Evolutionary conservation across 2,888 invertebrate genomes (phyloP), one percentile per base, ranked within the genome.

Genomic region (Brachyopa scutellaris): DNA sequence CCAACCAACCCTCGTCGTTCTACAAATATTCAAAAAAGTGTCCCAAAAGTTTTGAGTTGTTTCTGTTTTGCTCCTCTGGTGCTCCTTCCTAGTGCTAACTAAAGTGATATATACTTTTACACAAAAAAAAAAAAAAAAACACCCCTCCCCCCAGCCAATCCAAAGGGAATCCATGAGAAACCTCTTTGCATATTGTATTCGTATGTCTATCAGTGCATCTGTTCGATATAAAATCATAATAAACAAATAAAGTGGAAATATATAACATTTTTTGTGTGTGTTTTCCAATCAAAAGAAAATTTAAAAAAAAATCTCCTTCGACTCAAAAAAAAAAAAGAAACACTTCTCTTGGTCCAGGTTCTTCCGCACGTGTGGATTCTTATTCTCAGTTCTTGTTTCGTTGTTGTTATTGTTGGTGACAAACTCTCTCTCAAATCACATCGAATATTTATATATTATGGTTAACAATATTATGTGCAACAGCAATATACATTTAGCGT

Each of bases 401-500:
- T 49, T 38, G 38, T 17, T 23, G 1, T 7, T 31, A 8, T 23
- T 9, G n/a, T 33, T 33, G n/a, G n/a, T n/a, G n/a, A n/a, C n/a
- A n/a, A n/a, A n/a, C n/a, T n/a, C n/a, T n/a, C n/a, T n/a, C n/a
- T n/a, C n/a, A n/a, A n/a, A n/a, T n/a, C 13, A 45, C 11, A 19
- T 11, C 9, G 21, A 45, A 13, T 61, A n/a, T n/a, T n/a, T n/a
- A n/a, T n/a, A 29, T 77, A 83, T 83, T 83, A 83, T 83, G 83
- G 83, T 83, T 47, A 61, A 51, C 31, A 62, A 78, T 67, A 83
- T 72, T 78, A 83, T 78, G 78, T 73, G 78, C 70, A 70, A 47
- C 26, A 74, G 69, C 42, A 33, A 8, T 42, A 40, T 67, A 36
- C 36, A 64, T 78, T 17, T 72, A 78, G 31, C 57, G 26, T 57